Percentiles rank a stretch among this genome's conserved stretches.
These are phyloP conservation scores for Drosophila mercatorum DNA, from an alignment of 2,888 invertebrate species.

Conservation along the genomic window DNA sequence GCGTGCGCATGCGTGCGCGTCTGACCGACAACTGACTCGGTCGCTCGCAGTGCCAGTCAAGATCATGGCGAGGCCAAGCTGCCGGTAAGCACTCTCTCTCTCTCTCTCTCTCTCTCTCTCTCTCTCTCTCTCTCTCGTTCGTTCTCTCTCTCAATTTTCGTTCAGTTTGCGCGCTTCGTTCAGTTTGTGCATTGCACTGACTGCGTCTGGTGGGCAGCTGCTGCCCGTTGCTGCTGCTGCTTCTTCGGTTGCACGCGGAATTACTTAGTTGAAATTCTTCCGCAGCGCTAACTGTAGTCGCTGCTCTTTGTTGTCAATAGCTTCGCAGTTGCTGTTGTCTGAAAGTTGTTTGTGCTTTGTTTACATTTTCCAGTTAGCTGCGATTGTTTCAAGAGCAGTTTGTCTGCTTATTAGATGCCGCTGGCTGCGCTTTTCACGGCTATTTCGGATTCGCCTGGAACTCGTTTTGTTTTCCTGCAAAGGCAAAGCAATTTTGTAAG, in stretches of 20 bases:
- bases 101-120: constrained; percentile 4
- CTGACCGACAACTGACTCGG: constrained; percentile 71
- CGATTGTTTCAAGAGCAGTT: constrained; percentile 61
- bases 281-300: constrained; percentile 66
- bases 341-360: constrained; percentile 69
- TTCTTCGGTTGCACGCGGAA: constrained; percentile 43
- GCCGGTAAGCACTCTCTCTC: constrained; percentile 32
- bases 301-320: constrained; percentile 19
- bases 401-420: constrained; percentile 37
- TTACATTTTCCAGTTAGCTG: constrained; percentile 74
- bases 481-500: constrained; percentile 20
- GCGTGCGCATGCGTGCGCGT: constrained; percentile 76
- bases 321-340: constrained; percentile 26
- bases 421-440: constrained; percentile 29
- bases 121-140: constrained; percentile 11
- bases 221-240: constrained; percentile 25
- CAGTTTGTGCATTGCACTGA: constrained; percentile 54
- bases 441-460: constrained; percentile 38
- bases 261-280: constrained; percentile 54
- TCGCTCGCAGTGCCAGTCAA: constrained; percentile 48
- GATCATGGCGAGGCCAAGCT: constrained; percentile 62
- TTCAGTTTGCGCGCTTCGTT: constrained; percentile 45
- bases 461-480: constrained; percentile 53
- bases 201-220: constrained; percentile 26
- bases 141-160: constrained; percentile 1